These are phyloP conservation scores for Drosophila trapezifrons DNA, from an alignment of 1,140 invertebrate genomes.

Conservation along the genomic window DNA sequence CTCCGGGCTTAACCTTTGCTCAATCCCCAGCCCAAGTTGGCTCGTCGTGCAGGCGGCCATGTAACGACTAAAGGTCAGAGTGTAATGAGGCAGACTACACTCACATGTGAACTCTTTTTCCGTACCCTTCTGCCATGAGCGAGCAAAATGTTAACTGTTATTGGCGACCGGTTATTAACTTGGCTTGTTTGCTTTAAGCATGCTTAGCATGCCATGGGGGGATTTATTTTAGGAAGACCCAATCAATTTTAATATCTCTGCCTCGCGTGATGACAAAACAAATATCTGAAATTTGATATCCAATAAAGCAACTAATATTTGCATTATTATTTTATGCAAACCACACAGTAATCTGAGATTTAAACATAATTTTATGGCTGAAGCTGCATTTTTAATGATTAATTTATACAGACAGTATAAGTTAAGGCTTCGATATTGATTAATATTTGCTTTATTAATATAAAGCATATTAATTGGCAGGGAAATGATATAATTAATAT, in stretches of 20 bases:
- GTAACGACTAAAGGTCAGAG: constrained; percentile 35
- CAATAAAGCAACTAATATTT: constrained; percentile 17
- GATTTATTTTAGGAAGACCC: constrained; percentile 30
- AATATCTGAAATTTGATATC: not conserved
- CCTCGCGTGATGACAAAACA: constrained; percentile 20
- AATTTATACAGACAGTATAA: too few relatives aligned
- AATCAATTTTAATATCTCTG: constrained; percentile 18
- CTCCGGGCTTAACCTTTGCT: constrained; percentile 31
- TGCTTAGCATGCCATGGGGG: not conserved
- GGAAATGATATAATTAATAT: constrained; percentile 1
- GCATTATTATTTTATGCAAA: constrained; percentile 8
- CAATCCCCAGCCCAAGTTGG: constrained; percentile 16
- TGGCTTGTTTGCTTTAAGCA: constrained; percentile 17
- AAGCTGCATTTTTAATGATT: not conserved
- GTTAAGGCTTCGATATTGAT: not conserved
- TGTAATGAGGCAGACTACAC: constrained; percentile 36
- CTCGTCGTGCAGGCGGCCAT: constrained; percentile 29
- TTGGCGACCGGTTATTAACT: constrained; percentile 38
- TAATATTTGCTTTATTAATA: not conserved
- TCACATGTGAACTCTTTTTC: constrained; percentile 50
- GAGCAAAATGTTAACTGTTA: constrained; percentile 43
- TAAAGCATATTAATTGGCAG: not conserved
- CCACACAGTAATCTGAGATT: not conserved
- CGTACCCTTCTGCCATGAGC: constrained; percentile 16
- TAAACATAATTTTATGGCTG: too few relatives aligned